Conservation (phyloP, 1,140 invertebrate species). For the Heliconius eleuchia region DNA sequence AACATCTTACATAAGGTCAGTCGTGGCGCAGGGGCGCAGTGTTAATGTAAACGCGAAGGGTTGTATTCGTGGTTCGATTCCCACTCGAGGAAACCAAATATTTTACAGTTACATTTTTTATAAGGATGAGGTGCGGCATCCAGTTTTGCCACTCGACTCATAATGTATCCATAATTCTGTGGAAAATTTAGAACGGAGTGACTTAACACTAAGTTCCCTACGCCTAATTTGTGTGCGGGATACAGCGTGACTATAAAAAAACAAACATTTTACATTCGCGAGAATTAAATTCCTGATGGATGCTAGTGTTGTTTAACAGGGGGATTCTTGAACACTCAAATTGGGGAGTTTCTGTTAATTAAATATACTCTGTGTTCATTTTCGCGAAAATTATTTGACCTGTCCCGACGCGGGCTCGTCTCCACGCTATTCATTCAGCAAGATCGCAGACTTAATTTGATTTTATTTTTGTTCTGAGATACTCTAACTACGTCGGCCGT, state of each 20-base stretch:
- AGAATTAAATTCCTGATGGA: slow-evolving; percentile 77
- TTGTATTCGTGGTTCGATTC: no score
- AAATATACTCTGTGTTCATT: slow-evolving; percentile 74
- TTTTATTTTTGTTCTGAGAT: slow-evolving; percentile 55
- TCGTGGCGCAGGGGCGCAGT: no score
- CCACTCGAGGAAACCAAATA: no score
- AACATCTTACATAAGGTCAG: slow-evolving; percentile 5
- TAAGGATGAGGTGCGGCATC: no score
- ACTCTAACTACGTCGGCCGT: slow-evolving; percentile 23
- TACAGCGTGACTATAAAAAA: no score
- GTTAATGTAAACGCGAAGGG: no score
- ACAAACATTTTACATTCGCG: slow-evolving; percentile 61
- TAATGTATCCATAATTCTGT: no score
- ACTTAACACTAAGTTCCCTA: no score
- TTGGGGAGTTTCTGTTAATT: slow-evolving; percentile 75
- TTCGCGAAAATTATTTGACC: slow-evolving; percentile 78
- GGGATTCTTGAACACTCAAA: slow-evolving; percentile 77
- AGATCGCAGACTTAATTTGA: slow-evolving; percentile 60
- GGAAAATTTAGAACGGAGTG: no score
- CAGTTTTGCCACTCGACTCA: no score
- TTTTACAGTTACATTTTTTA: no score
- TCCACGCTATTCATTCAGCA: slow-evolving; percentile 59
- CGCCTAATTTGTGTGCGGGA: no score
- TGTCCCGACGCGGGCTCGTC: slow-evolving; percentile 60
- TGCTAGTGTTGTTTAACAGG: slow-evolving; percentile 77